These are phyloP conservation scores for Drosophila algonquin DNA, from an alignment of 2,888 invertebrate species.

Conservation along the genomic window DNA sequence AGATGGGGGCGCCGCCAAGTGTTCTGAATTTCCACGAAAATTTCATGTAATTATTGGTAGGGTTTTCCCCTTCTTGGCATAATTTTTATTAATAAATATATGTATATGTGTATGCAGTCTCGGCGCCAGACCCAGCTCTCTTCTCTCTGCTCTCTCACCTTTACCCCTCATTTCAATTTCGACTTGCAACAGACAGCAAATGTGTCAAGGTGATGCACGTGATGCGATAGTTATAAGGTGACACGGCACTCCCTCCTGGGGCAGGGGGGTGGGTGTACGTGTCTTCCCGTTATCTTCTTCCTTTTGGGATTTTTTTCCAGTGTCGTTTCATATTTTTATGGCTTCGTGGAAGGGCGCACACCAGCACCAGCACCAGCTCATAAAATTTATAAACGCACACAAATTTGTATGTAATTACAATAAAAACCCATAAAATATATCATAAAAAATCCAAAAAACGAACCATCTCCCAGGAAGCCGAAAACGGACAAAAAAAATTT, in stretches of 20 bases:
- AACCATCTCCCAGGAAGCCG: conserved; percentile 50
- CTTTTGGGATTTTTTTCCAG: conserved; percentile 20
- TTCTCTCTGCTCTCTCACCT: background rate
- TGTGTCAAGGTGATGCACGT: conserved; percentile 31
- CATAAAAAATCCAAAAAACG: conserved; percentile 59
- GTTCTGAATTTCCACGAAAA: conserved; percentile 77
- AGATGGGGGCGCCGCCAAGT: conserved; percentile 17
- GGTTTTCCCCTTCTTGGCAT: conserved; percentile 28
- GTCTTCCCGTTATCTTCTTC: conserved; percentile 31
- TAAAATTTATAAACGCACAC: conserved; percentile 62
- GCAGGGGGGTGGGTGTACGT: conserved; percentile 28
- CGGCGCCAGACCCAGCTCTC: conserved; percentile 55
- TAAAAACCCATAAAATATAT: conserved; percentile 73
- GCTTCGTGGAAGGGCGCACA: conserved; percentile 64
- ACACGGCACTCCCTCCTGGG: conserved; percentile 52
- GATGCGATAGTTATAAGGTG: conserved; percentile 24
- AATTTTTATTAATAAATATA: conserved; percentile 41
- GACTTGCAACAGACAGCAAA: conserved; percentile 36
- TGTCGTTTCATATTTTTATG: conserved; percentile 70
- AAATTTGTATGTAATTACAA: conserved; percentile 78
- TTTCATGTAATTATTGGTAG: conserved; percentile 69
- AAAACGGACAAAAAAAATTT: conserved; percentile 39
- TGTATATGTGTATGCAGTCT: conserved; percentile 17
- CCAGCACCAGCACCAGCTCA: conserved; percentile 9
- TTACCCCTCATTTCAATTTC: conserved; percentile 26